Percentiles rank a stretch among this genome's conserved stretches.
phyloP scores from a whole-genome alignment of 2,113 vertebrate species.

The Origma solitaria region DNA sequence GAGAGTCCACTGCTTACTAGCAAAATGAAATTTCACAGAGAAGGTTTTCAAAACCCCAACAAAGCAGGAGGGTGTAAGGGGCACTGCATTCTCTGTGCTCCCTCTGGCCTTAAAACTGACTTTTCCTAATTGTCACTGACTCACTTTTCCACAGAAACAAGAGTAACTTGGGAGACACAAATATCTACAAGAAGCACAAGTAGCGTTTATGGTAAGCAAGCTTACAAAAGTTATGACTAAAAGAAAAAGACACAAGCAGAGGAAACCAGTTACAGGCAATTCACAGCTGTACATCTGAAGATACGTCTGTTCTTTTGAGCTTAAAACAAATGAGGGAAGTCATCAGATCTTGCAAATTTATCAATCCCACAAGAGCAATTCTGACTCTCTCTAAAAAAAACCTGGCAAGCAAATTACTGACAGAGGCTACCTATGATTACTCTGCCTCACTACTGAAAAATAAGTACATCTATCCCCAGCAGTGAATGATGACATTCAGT shows the following conservation, averaged over 20 bases:
- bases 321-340: background rate
- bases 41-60: background rate
- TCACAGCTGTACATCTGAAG: background rate
- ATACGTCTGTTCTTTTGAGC: background rate
- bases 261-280: background rate
- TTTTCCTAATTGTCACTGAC: background rate
- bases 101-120: background rate
- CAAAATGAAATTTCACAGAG: background rate
- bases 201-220: background rate
- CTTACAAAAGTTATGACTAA: background rate
- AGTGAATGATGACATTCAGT: background rate
- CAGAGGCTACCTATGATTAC: background rate
- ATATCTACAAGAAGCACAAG: background rate
- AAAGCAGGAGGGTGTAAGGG: fast-evolving
- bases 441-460: background rate
- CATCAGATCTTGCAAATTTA: background rate
- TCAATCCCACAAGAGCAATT: background rate
- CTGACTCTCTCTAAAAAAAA: background rate
- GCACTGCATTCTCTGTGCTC: background rate
- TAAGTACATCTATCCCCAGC: background rate
- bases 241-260: background rate
- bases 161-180: background rate
- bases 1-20: fast-evolving
- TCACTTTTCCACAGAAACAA: background rate
- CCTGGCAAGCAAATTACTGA: background rate